These are phyloP conservation scores for Cygnus buccinator DNA, from an alignment of 2,113 vertebrate species.

Conservation along the genomic window DNA sequence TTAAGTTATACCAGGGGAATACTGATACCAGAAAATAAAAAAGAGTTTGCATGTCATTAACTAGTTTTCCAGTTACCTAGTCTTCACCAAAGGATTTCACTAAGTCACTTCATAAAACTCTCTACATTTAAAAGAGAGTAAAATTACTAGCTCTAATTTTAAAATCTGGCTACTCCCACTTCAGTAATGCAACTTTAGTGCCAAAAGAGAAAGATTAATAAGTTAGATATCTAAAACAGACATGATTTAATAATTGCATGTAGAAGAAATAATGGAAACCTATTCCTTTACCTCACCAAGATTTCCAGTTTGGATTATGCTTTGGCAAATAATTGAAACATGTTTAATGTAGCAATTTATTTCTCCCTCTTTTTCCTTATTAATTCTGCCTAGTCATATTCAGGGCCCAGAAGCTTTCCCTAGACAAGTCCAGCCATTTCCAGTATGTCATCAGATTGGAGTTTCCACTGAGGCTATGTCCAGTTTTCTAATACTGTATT, in stretches of 20 bases:
- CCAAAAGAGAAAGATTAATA: slow-evolving; percentile 31
- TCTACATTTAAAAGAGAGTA: neutral
- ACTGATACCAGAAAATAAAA: neutral
- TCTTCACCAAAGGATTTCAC: neutral
- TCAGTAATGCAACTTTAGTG: slow-evolving; percentile 12
- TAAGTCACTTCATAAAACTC: neutral
- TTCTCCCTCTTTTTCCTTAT: neutral
- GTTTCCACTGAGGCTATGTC: neutral
- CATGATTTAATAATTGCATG: neutral
- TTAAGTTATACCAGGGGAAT: neutral
- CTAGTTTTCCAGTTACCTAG: neutral
- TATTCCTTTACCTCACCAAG: neutral
- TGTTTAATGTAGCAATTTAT: neutral
- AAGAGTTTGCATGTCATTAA: neutral
- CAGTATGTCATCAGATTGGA: neutral
- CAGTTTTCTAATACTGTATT: neutral
- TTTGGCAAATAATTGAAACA: neutral
- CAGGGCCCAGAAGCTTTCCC: neutral
- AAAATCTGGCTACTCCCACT: slow-evolving; percentile 39
- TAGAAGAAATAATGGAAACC: neutral
- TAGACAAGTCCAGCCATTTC: neutral
- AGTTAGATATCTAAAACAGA: neutral
- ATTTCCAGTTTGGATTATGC: neutral
- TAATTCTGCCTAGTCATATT: neutral
- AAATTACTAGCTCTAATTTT: neutral